Base-by-base conservation (phyloP, 2,888 invertebrate genomes). In the Xestoiulus laeticollis region DNA sequence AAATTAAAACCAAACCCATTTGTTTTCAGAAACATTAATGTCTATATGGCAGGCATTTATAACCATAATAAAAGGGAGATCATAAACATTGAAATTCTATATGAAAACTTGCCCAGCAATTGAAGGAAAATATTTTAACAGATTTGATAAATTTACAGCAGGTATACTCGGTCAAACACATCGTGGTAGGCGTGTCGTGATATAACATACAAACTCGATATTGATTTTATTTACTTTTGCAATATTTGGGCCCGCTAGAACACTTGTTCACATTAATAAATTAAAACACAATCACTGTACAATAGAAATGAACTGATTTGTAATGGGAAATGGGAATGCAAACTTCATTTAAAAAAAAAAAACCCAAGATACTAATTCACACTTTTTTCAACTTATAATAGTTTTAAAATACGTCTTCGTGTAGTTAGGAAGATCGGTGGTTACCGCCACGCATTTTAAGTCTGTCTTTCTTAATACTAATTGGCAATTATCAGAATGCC, bases 251-350 rank as follows among this genome's bases (percentile, higher is more conserved):
- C 68, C 59, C 10, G 8, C 26, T 26, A 68, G n/a, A 68, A 68
- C 1, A 12, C 1, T 12, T 10, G 26, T n/a, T n/a, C 26, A 8
- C 30, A 32, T 78, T 10, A 78, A 78, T 78, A 78, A 78, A 26
- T 78, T 78, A 78, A 78, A 78, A 78, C 30, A 78, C 78, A 78
- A 78, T 78, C 78, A 78, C 14, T 78, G 78, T 32, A 78, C 30
- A 30, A 78, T 78, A 78, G 14, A 78, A 78, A 78, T 30, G 78
- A 78, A 32, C 30, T 22, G 5, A 30, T 30, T 78, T 32, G 30
- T 12, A 30, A 30, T 78, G 22, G 22, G 1, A 68, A 68, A 68
- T 26, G 16, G 78, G 30, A 68, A 26, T 26, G 68, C 68, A 68
- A 0, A 26, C 26, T 26, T 68, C 30, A 48, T 48, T 19, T 48